These are phyloP conservation scores for Grantiella picta DNA, from an alignment of 2,113 vertebrate genomes.

Conservation along the genomic window DNA sequence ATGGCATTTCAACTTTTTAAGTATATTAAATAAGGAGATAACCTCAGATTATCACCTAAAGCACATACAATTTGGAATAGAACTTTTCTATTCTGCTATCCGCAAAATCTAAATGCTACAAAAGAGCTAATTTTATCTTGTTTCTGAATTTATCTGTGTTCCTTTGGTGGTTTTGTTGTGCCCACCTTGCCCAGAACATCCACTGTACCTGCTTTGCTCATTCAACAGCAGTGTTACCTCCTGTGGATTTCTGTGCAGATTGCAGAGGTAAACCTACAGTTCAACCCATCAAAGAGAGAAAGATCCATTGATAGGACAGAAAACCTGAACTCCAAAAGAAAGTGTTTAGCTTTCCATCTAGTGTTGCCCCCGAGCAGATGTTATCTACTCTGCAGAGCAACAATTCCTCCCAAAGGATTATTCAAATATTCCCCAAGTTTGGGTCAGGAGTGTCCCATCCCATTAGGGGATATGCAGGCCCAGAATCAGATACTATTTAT, in stretches of 20 bases:
- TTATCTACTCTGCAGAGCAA: background rate
- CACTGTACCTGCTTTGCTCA: background rate
- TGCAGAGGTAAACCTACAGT: background rate
- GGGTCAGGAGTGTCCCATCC: background rate
- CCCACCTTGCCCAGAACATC: background rate
- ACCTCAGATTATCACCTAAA: background rate
- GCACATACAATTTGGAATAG: background rate
- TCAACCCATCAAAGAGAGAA: background rate
- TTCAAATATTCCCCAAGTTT: background rate
- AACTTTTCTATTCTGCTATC: background rate
- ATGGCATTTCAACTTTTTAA: background rate
- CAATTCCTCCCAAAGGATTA: background rate
- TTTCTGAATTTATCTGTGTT: background rate
- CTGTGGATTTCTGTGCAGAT: background rate
- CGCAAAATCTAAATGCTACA: background rate
- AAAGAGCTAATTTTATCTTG: background rate
- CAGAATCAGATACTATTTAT: background rate
- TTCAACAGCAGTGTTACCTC: rapidly evolving
- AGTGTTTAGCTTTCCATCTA: background rate
- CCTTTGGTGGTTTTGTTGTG: background rate
- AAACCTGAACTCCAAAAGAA: background rate
- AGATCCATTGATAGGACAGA: background rate
- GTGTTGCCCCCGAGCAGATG: background rate
- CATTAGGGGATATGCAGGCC: background rate
- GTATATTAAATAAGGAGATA: background rate